phyloP scores from a whole-genome alignment of 1,140 invertebrate species.

The Drosophila pandora region DNA sequence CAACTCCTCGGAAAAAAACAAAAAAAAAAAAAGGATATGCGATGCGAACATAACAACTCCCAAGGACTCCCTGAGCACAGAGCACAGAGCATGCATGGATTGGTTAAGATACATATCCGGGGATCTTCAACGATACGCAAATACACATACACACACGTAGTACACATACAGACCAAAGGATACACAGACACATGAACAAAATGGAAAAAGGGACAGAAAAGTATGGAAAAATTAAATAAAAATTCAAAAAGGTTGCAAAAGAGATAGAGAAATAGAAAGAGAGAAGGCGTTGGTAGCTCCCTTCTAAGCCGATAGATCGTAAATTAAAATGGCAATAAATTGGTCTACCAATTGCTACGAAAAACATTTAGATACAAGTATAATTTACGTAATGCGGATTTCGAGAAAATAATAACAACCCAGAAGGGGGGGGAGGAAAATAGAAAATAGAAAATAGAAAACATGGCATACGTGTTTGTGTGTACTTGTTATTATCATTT shows the following conservation, averaged over 20 bases:
- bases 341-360: constrained; percentile 1
- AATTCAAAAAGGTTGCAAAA: background rate
- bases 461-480: constrained; percentile 4
- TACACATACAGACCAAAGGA: constrained; percentile 8
- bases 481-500: constrained; percentile 1
- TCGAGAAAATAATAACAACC: background rate
- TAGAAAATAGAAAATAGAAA: background rate
- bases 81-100: constrained; percentile 26
- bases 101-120: constrained; percentile 38
- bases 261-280: background rate
- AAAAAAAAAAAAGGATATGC: background rate
- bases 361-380: constrained; percentile 2
- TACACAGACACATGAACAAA: constrained; percentile 17
- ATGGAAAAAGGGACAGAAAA: background rate
- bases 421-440: background rate
- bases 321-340: background rate
- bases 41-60: background rate
- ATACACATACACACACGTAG: constrained; percentile 37
- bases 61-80: constrained; percentile 27
- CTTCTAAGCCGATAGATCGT: background rate
- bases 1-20: background rate
- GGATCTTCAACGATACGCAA: constrained; percentile 46
- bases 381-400: background rate
- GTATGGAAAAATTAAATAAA: background rate
- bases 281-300: background rate